These are phyloP conservation scores for Enteromius argenteus DNA, from an alignment of 2,797 vertebrate genomes.

Conservation along the genomic window DNA sequence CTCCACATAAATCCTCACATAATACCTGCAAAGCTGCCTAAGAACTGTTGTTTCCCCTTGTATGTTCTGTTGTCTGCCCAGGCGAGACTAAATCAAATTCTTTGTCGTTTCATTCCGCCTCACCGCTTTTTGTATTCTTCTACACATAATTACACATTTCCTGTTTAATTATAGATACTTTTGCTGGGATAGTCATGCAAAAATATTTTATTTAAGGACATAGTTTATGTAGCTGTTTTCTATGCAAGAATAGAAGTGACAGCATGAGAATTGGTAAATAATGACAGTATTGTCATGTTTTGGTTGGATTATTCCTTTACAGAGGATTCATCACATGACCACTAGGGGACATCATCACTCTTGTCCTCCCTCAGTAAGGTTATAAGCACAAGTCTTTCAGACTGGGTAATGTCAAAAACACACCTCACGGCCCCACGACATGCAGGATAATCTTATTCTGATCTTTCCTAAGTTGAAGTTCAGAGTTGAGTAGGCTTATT, in stretches of 20 bases:
- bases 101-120: not conserved
- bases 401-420: not conserved
- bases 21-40: conserved; percentile 48
- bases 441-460: not conserved
- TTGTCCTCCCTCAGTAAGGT: not conserved
- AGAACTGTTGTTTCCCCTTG: conserved; percentile 17
- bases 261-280: not conserved
- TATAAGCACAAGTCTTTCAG: not conserved
- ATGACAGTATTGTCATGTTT: not conserved
- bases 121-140: not conserved
- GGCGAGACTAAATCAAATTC: not conserved
- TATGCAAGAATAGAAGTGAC: not conserved
- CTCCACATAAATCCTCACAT: conserved; percentile 30
- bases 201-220: not conserved
- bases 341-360: conserved; percentile 10
- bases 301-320: not conserved
- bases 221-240: not conserved
- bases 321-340: not conserved
- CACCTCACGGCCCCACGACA: not conserved
- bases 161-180: not conserved
- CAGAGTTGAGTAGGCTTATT: not conserved
- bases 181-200: not conserved
- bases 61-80: not conserved
- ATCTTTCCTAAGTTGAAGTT: not conserved
- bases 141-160: not conserved